Conservation (phyloP, 2,888 invertebrate genomes). For the Sinodicranocentrus sp. region DNA sequence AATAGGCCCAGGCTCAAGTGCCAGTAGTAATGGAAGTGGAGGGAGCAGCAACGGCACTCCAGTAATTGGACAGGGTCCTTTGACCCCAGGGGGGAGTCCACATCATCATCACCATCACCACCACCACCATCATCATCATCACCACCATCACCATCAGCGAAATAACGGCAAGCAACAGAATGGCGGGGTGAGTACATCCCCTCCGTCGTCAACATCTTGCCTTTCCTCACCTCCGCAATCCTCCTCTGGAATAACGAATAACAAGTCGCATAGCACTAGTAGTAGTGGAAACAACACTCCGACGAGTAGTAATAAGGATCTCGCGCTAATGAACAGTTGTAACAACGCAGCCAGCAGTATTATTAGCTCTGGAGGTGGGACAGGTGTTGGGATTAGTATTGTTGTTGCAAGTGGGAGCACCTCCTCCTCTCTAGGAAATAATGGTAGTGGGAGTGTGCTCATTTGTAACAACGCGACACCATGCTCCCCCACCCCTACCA, state of each 20-base stretch:
- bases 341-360: constrained; percentile 45
- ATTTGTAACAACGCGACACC: constrained; percentile 45
- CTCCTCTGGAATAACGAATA: constrained; percentile 20
- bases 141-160: constrained; percentile 66
- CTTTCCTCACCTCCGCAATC: neutral
- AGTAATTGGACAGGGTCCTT: constrained; percentile 36
- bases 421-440: constrained; percentile 35
- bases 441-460: constrained; percentile 44
- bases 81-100: constrained; percentile 59
- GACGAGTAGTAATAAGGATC: constrained; percentile 59
- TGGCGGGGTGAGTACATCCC: constrained; percentile 50
- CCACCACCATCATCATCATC: constrained; percentile 68
- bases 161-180: constrained; percentile 69
- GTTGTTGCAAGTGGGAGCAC: constrained; percentile 25
- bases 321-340: constrained; percentile 63
- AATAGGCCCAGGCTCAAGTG: constrained; percentile 14
- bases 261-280: constrained; percentile 26
- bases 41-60: constrained; percentile 22
- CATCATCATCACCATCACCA: constrained; percentile 61
- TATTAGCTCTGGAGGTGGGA: neutral
- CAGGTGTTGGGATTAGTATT: constrained; percentile 35
- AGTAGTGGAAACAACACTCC: constrained; percentile 54
- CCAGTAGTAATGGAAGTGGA: constrained; percentile 25
- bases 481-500: constrained; percentile 22
- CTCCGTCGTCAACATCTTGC: neutral